Percentiles rank a stretch among this genome's conserved stretches.
These are phyloP conservation scores for Magallana nippona DNA, from an alignment of 2,888 invertebrate genomes.

Conservation along the genomic window DNA sequence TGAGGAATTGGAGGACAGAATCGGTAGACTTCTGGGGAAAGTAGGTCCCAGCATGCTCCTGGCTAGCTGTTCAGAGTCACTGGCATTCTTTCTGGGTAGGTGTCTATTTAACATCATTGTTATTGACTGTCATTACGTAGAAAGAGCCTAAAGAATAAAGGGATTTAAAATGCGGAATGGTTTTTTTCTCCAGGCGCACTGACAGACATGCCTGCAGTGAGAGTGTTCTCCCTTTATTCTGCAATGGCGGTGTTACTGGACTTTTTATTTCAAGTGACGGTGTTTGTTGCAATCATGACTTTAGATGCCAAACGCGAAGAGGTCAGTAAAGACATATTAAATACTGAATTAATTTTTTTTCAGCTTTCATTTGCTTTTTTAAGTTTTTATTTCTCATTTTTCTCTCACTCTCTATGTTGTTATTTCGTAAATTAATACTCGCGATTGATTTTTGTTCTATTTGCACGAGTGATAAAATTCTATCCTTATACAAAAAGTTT, in stretches of 20 bases:
- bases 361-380: too few relatives aligned
- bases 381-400: too few relatives aligned
- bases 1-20: slow-evolving; percentile 91
- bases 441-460: too few relatives aligned
- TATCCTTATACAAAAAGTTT: too few relatives aligned
- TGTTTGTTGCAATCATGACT: slow-evolving; percentile 95
- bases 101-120: too few relatives aligned
- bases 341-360: too few relatives aligned
- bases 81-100: slow-evolving; percentile 95
- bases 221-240: slow-evolving; percentile 97
- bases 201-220: slow-evolving; percentile 98
- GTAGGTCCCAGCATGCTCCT: slow-evolving; percentile 98
- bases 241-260: slow-evolving; percentile 96
- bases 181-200: slow-evolving; percentile 85
- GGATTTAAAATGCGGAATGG: not conserved
- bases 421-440: too few relatives aligned
- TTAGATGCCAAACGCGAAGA: slow-evolving; percentile 91
- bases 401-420: too few relatives aligned
- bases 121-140: too few relatives aligned
- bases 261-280: slow-evolving; percentile 96
- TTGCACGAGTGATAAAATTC: too few relatives aligned
- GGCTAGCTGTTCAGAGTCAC: slow-evolving; percentile 94
- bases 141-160: too few relatives aligned
- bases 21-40: slow-evolving; percentile 93
- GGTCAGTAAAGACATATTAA: slow-evolving; percentile 74